These are phyloP conservation scores for Drosophila trapezifrons DNA, from an alignment of 1,140 invertebrate genomes.

Conservation along the genomic window DNA sequence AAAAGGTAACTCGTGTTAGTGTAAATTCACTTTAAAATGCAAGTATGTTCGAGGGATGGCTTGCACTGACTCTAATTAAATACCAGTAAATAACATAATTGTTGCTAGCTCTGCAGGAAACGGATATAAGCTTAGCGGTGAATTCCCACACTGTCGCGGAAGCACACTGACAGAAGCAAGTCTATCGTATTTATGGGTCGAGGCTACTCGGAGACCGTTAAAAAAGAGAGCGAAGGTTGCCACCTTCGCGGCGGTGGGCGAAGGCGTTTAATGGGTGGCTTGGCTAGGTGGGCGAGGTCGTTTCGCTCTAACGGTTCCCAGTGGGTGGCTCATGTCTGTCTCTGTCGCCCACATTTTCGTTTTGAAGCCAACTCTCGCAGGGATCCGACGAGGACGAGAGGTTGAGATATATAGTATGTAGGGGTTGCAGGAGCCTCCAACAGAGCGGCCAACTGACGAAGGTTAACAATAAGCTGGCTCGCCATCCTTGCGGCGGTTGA, in stretches of 20 bases:
- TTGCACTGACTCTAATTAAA: not conserved
- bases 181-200: conserved; percentile 74
- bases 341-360: conserved; percentile 26
- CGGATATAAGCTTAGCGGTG: conserved; percentile 17
- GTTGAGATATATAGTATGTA: not conserved
- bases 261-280: conserved; percentile 49
- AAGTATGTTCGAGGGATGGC: no score
- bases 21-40: no score
- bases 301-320: conserved; percentile 29
- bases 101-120: conserved; percentile 31
- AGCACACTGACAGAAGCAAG: conserved; percentile 20
- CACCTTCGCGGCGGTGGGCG: conserved; percentile 17
- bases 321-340: conserved; percentile 18
- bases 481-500: conserved; percentile 52
- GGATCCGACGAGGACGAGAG: not conserved
- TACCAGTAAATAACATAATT: conserved; percentile 38
- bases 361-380: conserved; percentile 11
- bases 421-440: conserved; percentile 7
- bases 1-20: no score
- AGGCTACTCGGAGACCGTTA: conserved; percentile 65
- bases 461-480: conserved; percentile 54
- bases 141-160: conserved; percentile 16
- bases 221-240: conserved; percentile 60
- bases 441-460: conserved; percentile 44
- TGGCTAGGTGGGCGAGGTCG: conserved; percentile 65